phyloP scores from a whole-genome alignment of 30 jellyfish, hydroid and myxozoan species.

The Cassiopea xamachana region DNA sequence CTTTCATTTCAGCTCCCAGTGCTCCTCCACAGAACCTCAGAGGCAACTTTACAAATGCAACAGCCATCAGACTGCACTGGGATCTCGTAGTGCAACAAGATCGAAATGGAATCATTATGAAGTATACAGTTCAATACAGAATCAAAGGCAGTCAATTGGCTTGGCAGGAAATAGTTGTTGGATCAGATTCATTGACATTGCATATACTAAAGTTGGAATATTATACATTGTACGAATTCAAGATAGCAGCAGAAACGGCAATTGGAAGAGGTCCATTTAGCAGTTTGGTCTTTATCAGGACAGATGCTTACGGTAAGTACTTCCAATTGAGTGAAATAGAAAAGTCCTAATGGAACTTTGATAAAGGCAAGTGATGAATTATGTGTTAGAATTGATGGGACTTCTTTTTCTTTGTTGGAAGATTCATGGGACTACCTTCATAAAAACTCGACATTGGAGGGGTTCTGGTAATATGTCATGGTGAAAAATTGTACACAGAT shows the following conservation, averaged over 20 bases:
- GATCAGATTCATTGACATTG: not conserved
- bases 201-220: not conserved
- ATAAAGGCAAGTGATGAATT: too few relatives aligned
- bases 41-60: slow-evolving; percentile 40
- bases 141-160: not conserved
- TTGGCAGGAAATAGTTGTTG: not conserved
- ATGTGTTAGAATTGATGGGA: too few relatives aligned
- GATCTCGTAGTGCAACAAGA: slow-evolving; percentile 28
- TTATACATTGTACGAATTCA: slow-evolving; percentile 3
- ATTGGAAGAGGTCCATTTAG: slow-evolving; percentile 10
- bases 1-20: slow-evolving; percentile 26
- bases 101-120: slow-evolving; percentile 42
- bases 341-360: too few relatives aligned
- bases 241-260: not conserved
- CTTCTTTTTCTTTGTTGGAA: too few relatives aligned
- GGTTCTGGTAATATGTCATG: not conserved
- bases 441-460: not conserved
- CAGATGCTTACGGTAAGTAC: slow-evolving; percentile 8
- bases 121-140: slow-evolving; percentile 21
- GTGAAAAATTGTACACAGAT: not conserved
- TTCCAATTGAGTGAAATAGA: not conserved
- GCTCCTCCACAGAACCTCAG: slow-evolving; percentile 23
- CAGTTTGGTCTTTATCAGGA: not conserved
- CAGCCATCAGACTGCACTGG: slow-evolving; percentile 54
- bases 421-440: too few relatives aligned